Base-by-base conservation (phyloP, 1,140 invertebrate species). In the Formica selysi region DNA sequence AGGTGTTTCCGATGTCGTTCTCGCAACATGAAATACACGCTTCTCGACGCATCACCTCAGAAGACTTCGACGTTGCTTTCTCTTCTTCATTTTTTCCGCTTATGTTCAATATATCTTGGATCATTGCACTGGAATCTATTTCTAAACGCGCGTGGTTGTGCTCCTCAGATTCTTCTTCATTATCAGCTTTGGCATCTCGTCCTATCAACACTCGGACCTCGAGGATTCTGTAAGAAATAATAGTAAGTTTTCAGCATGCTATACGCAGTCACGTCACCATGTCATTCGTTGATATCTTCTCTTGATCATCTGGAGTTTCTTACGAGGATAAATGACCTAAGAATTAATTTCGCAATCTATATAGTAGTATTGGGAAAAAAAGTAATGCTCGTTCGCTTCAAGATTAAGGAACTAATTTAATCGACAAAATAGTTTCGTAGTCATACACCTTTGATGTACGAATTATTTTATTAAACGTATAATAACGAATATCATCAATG, bases 401-500 rank as follows among this genome's bases (percentile, higher is more conserved):
- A 65, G 29, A 26, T 10, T 11, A 54, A 67, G 57, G 38, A 83
- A 83, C 26, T 13, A 41, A 57, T 70, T 80, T 80, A 83, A 74
- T 73, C 38, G 41, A 61, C 13, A 83, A 83, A 73, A 81, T 22
- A 64, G 13, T 38, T 83, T 36, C 13, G 5, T 44, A 83, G 26
- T 48, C 61, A 62, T 38, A 86, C 48, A 22, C 10, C n/a, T 86
- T 86, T 44, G 29, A 70, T 86, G 54, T 48, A 84, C 61, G 29
- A 70, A 29, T 84, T 74, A 78, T 79, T 90, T 90, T 90, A 87
- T 90, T 90, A 89, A 90, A 90, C 79, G 79, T 87, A 84, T 89
- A 89, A 87, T 89, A 90, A 87, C 78, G 78, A 84, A 74, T 88
- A 86, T 88, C 64, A 36, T 62, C 73, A 86, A 44, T 73, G 48